Evolutionary conservation across 2,113 vertebrate genomes (phyloP).

Genomic region (Merops nubicus): DNA sequence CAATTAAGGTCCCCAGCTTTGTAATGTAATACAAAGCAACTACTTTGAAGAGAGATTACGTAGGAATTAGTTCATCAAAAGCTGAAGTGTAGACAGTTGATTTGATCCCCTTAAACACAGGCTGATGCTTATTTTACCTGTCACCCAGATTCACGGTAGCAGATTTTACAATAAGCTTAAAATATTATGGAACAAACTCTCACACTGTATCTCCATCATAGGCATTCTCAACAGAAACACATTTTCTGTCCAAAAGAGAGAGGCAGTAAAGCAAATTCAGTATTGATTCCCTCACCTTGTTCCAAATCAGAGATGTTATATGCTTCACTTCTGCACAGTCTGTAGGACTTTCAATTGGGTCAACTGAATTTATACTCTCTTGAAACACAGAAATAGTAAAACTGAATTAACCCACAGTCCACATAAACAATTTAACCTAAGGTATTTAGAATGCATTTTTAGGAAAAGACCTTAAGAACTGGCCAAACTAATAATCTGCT

Average conservation of each 20-base stretch:
- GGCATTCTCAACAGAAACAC: neutral
- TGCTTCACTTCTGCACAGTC: neutral
- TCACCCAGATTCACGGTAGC: neutral
- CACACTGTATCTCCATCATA: neutral
- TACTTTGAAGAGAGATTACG: neutral
- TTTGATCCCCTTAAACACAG: neutral
- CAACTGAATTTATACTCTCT: neutral
- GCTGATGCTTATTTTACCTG: neutral
- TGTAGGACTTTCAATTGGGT: neutral
- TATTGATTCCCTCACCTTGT: neutral
- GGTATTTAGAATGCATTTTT: neutral
- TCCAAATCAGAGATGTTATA: neutral
- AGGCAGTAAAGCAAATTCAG: neutral
- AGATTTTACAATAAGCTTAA: neutral
- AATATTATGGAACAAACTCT: neutral
- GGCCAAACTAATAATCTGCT: neutral
- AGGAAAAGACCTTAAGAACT: neutral
- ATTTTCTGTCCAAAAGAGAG: neutral
- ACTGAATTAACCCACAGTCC: no score
- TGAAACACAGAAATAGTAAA: neutral
- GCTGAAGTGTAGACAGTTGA: neutral
- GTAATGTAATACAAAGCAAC: neutral
- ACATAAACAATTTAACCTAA: neutral
- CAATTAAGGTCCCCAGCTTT: neutral
- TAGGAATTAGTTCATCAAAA: neutral